Conservation (phyloP, 2,888 invertebrate genomes). For the Drosophila nr. perissopoda region DNA sequence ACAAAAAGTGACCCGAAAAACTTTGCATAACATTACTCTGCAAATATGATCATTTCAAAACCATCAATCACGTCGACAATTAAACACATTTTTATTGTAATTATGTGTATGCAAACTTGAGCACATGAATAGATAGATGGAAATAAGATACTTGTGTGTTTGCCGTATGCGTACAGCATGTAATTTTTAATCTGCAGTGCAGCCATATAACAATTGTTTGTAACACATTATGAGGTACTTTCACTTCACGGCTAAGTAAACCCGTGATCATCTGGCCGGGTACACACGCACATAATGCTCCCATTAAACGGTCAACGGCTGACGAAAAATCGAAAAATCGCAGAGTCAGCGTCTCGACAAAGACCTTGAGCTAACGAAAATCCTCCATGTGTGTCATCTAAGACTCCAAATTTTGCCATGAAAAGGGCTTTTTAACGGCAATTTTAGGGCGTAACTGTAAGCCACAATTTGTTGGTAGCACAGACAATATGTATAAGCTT, state of each 20-base stretch:
- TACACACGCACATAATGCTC: conserved; percentile 4
- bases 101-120: conserved; percentile 64
- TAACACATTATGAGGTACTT: conserved; percentile 59
- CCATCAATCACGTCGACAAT: conserved; percentile 70
- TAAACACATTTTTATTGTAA: conserved; percentile 72
- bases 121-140: conserved; percentile 61
- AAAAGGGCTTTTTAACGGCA: conserved; percentile 33
- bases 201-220: conserved; percentile 66
- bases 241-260: conserved; percentile 73
- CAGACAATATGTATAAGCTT: conserved; percentile 30
- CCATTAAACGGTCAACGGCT: conserved; percentile 72
- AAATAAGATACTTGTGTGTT: conserved; percentile 58
- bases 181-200: conserved; percentile 25
- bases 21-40: conserved; percentile 77
- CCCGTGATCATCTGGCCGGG: conserved; percentile 35
- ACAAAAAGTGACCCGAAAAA: conserved; percentile 33
- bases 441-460: conserved; percentile 60
- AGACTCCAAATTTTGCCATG: conserved; percentile 32
- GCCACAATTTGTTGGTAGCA: background rate
- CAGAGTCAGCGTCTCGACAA: conserved; percentile 16
- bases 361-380: conserved; percentile 57
- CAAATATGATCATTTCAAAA: conserved; percentile 41
- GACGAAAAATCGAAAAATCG: conserved; percentile 27
- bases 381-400: conserved; percentile 39
- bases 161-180: conserved; percentile 33